Evolutionary conservation across 2,888 invertebrate species (phyloP).

Genomic region (Prosopocoilus inquinatus): DNA sequence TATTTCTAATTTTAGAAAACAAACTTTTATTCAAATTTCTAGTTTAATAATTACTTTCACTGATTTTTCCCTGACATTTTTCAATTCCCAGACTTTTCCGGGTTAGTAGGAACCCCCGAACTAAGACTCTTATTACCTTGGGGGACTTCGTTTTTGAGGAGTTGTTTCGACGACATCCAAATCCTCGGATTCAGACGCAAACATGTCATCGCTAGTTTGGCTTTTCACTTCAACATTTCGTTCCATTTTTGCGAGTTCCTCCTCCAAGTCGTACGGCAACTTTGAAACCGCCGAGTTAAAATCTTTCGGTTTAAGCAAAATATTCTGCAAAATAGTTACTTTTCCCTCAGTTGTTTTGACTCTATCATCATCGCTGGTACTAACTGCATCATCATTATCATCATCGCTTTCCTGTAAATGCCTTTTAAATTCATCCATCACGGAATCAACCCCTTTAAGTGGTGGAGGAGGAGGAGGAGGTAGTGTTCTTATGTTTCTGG

Average conservation of each 20-base stretch:
- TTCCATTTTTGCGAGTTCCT: constrained; percentile 12
- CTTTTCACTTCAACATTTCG: constrained; percentile 1
- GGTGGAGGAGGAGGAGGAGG: too few relatives aligned
- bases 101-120: background rate
- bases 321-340: constrained; percentile 11
- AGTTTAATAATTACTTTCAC: too few relatives aligned
- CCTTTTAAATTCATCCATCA: constrained; percentile 15
- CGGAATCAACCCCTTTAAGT: constrained; percentile 7
- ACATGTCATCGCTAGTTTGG: constrained; percentile 22
- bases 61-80: too few relatives aligned
- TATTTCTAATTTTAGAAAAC: too few relatives aligned
- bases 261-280: constrained; percentile 7
- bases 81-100: background rate
- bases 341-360: constrained; percentile 10
- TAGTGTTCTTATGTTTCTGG: too few relatives aligned
- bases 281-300: background rate
- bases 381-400: background rate
- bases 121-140: background rate
- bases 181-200: constrained; percentile 28
- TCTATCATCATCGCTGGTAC: background rate
- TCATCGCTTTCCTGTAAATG: constrained; percentile 11
- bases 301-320: constrained; percentile 6
- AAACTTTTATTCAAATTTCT: too few relatives aligned
- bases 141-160: constrained; percentile 29
- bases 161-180: constrained; percentile 40